A percentile compares a stretch with the other conserved stretches of the same genome.
Evolutionary conservation across 1,140 invertebrate genomes (phyloP).

Genomic region (Aculops lycopersici): DNA sequence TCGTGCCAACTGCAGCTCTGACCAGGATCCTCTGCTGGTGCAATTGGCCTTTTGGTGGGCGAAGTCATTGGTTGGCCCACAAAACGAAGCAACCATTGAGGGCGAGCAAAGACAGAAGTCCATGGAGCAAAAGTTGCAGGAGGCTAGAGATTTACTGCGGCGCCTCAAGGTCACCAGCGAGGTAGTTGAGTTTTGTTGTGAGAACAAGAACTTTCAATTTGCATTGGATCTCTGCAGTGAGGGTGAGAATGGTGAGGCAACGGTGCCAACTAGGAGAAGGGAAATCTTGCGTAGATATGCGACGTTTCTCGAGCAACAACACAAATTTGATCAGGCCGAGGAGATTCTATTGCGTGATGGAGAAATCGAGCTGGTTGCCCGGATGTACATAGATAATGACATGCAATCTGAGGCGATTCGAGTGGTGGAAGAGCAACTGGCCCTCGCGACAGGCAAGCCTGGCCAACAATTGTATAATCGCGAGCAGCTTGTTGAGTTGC

Average conservation of each 20-base stretch:
- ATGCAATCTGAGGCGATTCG: constrained; percentile 81
- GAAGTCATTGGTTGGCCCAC: constrained; percentile 39
- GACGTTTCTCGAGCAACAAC: too few relatives aligned
- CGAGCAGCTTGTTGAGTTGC: too few relatives aligned
- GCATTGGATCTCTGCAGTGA: constrained; percentile 65
- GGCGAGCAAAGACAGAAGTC: constrained; percentile 22
- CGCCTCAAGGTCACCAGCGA: background rate
- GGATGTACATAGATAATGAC: constrained; percentile 45
- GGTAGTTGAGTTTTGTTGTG: constrained; percentile 7
- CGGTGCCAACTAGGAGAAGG: too few relatives aligned
- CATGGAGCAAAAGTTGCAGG: background rate
- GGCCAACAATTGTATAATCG: too few relatives aligned
- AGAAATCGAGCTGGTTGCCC: constrained; percentile 63
- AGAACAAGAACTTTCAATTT: constrained; percentile 39
- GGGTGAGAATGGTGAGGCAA: too few relatives aligned
- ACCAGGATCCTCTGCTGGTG: constrained; percentile 46
- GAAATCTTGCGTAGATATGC: too few relatives aligned
- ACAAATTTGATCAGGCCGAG: too few relatives aligned
- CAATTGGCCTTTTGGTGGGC: constrained; percentile 80
- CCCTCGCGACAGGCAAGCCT: too few relatives aligned
- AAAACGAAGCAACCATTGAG: constrained; percentile 54
- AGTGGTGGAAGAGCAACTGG: constrained; percentile 81
- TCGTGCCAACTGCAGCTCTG: constrained; percentile 40
- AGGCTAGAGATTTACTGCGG: background rate
- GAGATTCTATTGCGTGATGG: constrained; percentile 23